phyloP scores from a whole-genome alignment of 37 sponge, comb jelly and placozoan genomes.

The Aplysina aerophoba region DNA sequence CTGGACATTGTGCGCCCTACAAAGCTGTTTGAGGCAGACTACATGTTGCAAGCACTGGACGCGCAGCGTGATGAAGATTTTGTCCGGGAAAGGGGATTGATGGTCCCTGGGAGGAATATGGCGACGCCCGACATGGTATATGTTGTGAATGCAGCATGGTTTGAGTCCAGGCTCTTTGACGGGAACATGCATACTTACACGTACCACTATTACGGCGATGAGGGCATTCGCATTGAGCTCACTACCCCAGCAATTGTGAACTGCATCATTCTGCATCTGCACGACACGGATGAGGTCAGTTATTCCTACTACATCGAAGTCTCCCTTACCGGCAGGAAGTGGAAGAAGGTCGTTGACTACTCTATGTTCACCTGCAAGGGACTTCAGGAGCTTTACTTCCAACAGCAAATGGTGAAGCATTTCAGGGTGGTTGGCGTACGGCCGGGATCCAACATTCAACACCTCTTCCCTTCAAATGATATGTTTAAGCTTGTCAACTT shows the following conservation, averaged over 20 bases:
- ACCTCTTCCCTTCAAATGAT: constrained; percentile 7
- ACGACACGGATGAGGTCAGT: constrained; percentile 17
- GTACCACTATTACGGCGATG: constrained; percentile 20
- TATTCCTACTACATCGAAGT: constrained; percentile 49
- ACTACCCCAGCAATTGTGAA: constrained; percentile 15
- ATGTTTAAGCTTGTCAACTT: constrained; percentile 32
- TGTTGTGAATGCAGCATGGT: constrained; percentile 11
- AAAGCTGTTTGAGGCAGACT: neutral
- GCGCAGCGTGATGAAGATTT: neutral
- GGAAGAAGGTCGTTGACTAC: constrained; percentile 84
- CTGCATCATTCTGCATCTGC: constrained; percentile 16
- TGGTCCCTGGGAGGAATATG: constrained; percentile 30
- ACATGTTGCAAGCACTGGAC: constrained; percentile 6
- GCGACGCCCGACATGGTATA: constrained; percentile 15
- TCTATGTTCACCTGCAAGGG: constrained; percentile 80
- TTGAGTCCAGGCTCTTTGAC: constrained; percentile 18
- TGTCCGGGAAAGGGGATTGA: neutral
- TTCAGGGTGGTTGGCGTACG: neutral
- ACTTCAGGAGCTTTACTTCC: constrained; percentile 87
- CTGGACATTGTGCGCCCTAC: constrained; percentile 23
- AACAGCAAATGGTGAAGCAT: neutral
- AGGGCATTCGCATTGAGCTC: constrained; percentile 31
- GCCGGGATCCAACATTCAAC: neutral
- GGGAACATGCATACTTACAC: neutral
- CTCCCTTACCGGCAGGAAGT: constrained; percentile 72